These are phyloP conservation scores for Enteromius anoplus DNA, from an alignment of 2,797 vertebrate species.

Conservation along the genomic window DNA sequence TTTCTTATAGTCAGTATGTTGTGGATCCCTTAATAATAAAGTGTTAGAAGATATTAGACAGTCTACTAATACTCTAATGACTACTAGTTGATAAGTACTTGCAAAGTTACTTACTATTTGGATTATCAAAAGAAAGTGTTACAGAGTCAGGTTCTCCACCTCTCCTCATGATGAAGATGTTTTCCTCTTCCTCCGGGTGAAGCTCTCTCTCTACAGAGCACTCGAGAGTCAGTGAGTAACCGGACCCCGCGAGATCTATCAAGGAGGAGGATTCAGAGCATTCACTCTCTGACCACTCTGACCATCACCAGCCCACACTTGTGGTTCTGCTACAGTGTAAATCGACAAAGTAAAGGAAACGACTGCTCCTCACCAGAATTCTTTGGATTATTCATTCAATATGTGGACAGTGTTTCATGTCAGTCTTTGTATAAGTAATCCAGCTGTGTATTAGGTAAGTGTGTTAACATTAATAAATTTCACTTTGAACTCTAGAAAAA, in stretches of 20 bases:
- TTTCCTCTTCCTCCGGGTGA: background rate
- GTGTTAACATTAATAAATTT: background rate
- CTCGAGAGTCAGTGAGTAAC: background rate
- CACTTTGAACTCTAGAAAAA: background rate
- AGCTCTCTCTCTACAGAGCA: background rate
- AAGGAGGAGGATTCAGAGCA: background rate
- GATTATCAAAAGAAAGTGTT: too few species aligned
- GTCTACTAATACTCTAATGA: too few species aligned
- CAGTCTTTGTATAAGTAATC: background rate
- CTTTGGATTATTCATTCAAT: constrained; percentile 18
- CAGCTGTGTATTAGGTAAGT: constrained; percentile 30
- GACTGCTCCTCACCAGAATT: background rate
- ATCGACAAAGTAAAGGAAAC: background rate
- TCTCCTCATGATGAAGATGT: background rate
- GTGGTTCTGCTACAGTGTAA: background rate
- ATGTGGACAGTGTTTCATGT: background rate
- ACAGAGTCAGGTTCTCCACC: too few species aligned
- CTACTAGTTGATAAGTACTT: too few species aligned
- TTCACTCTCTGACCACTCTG: background rate
- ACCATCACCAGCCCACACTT: background rate
- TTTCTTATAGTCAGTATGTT: too few species aligned
- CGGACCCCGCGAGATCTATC: background rate
- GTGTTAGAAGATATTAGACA: too few species aligned
- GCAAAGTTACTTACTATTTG: too few species aligned
- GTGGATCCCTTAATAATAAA: too few species aligned